A percentile compares a stretch with the other conserved stretches of the same genome.
Evolutionary conservation across 2,888 invertebrate genomes (phyloP).

Genomic region (Drosophila mayaguana): DNA sequence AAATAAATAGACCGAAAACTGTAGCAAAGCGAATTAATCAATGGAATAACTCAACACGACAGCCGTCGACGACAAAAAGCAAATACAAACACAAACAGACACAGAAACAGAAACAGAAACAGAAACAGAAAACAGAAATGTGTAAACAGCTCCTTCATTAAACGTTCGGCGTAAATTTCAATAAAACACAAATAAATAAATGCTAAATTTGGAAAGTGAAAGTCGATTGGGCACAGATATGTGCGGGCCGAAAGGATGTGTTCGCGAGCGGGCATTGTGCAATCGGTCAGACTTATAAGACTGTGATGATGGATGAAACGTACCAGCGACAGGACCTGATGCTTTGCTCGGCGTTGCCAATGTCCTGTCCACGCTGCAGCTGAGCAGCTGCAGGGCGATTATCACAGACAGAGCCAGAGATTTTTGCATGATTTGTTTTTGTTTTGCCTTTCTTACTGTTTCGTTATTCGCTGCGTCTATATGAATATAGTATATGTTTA

Average conservation of each 20-base stretch:
- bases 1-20: constrained; percentile 43
- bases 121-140: constrained; percentile 4
- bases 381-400: constrained; percentile 81
- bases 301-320: constrained; percentile 35
- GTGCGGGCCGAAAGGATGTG: constrained; percentile 41
- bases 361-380: constrained; percentile 82
- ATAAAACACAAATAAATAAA: constrained; percentile 18
- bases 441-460: background rate
- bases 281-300: constrained; percentile 8
- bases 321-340: constrained; percentile 81
- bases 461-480: constrained; percentile 11
- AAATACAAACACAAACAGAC: constrained; percentile 2
- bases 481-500: constrained; percentile 2
- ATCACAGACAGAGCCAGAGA: constrained; percentile 84
- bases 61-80: constrained; percentile 20
- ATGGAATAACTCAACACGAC: constrained; percentile 32
- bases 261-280: constrained; percentile 17
- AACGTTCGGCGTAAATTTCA: constrained; percentile 32
- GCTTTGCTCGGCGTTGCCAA: constrained; percentile 76
- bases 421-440: constrained; percentile 74
- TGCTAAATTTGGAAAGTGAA: constrained; percentile 66
- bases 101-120: background rate
- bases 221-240: constrained; percentile 44
- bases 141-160: constrained; percentile 49
- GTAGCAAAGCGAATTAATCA: constrained; percentile 54